Percentiles rank a stretch among this genome's conserved stretches.
Evolutionary conservation across 2,797 vertebrate species (phyloP).

Genomic region (Myotis vivesi): DNA sequence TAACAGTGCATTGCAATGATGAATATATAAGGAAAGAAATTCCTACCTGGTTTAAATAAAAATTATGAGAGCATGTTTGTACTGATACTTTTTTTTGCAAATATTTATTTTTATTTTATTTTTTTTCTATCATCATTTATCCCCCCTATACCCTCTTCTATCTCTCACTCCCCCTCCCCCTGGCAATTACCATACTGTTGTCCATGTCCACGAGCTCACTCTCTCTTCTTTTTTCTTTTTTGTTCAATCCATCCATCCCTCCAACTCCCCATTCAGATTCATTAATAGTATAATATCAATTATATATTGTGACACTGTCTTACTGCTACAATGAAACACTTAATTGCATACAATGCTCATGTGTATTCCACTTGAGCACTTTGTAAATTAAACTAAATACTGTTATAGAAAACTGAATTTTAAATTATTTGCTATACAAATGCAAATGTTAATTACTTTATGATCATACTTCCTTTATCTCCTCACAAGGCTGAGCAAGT

Average conservation of each 20-base stretch:
- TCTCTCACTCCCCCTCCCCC: neutral
- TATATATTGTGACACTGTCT: neutral
- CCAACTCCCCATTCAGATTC: neutral
- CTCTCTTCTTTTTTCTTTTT: neutral
- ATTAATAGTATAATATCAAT: conserved; percentile 20
- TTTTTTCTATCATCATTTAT: neutral
- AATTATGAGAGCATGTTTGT: neutral
- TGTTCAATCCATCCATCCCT: neutral
- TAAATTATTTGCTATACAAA: conserved; percentile 32
- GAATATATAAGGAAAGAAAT: conserved; percentile 31
- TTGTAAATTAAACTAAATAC: conserved; percentile 39
- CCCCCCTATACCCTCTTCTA: neutral
- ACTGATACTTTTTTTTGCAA: neutral
- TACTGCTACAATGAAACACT: neutral
- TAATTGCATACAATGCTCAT: neutral
- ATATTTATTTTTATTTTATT: neutral
- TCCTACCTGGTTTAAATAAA: conserved; percentile 37
- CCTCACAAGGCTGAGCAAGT: neutral
- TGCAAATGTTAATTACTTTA: conserved; percentile 46
- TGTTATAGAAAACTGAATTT: neutral
- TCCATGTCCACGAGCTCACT: neutral
- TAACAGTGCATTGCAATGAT: neutral
- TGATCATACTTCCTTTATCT: neutral
- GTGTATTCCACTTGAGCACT: neutral
- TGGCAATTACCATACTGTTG: neutral